phyloP scores from a whole-genome alignment of 1,140 invertebrate species.

The Bombus superbus region DNA sequence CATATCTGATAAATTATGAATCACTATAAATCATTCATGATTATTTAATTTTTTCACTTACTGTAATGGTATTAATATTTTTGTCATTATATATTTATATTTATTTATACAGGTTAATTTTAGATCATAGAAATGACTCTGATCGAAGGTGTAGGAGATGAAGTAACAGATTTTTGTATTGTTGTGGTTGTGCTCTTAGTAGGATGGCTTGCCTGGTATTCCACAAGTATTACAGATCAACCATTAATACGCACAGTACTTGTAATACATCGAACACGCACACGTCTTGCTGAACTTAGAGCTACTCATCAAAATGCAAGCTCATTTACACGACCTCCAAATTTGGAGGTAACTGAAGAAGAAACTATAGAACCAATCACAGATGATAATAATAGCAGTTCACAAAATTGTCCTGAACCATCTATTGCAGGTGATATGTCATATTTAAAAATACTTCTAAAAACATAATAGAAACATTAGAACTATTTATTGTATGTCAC shows the following conservation, averaged over 20 bases:
- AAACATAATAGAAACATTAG: background rate
- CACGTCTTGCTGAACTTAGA: slow-evolving; percentile 72
- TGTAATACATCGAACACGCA: slow-evolving; percentile 79
- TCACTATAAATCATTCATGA: background rate
- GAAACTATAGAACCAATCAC: slow-evolving; percentile 61
- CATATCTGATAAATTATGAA: background rate
- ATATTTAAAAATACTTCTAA: slow-evolving; percentile 13
- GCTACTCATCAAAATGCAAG: slow-evolving; percentile 65
- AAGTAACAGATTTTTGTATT: slow-evolving; percentile 89
- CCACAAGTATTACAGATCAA: slow-evolving; percentile 84
- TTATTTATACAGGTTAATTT: slow-evolving; percentile 7
- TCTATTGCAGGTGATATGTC: slow-evolving; percentile 49
- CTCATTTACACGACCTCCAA: slow-evolving; percentile 40
- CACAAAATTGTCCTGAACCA: slow-evolving; percentile 71
- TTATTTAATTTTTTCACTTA: background rate
- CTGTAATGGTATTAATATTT: background rate
- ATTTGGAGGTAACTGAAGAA: slow-evolving; percentile 70
- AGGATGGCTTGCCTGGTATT: slow-evolving; percentile 88
- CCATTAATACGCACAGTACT: slow-evolving; percentile 83
- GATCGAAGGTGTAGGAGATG: slow-evolving; percentile 92
- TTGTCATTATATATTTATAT: background rate
- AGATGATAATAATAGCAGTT: slow-evolving; percentile 60
- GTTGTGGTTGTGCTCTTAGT: slow-evolving; percentile 85
- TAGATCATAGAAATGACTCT: slow-evolving; percentile 84
- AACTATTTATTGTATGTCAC: slow-evolving; percentile 21